phyloP scores from a whole-genome alignment of 2,888 invertebrate genomes.

The Branchipolynoe longqiensis region DNA sequence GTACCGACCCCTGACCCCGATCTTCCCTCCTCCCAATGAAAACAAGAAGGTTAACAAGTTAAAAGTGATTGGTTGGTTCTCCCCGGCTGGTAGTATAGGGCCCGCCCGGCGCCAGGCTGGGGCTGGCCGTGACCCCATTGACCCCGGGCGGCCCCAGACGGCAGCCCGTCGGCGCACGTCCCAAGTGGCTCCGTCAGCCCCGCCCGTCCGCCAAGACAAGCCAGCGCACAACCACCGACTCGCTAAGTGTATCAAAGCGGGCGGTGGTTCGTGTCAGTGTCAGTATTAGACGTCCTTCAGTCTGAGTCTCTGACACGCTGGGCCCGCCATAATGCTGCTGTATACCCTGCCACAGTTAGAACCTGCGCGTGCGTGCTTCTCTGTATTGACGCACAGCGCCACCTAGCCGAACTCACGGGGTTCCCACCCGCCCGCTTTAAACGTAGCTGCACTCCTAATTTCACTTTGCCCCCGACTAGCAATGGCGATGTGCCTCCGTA shows the following conservation, averaged over 20 bases:
- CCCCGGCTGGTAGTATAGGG: neutral
- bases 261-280: conserved; percentile 40
- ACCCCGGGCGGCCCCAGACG: conserved; percentile 33
- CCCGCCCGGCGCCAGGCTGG: conserved; percentile 21
- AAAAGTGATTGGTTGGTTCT: no score
- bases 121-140: conserved; percentile 35
- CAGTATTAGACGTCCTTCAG: conserved; percentile 36
- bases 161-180: conserved; percentile 4
- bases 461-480: conserved; percentile 21
- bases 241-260: conserved; percentile 26
- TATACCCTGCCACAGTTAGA: neutral
- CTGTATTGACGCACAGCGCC: neutral
- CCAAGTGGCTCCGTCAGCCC: conserved; percentile 42
- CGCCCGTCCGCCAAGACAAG: neutral
- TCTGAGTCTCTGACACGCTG: conserved; percentile 43
- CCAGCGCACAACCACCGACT: conserved; percentile 36
- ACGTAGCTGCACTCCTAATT: neutral
- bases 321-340: neutral
- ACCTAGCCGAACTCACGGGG: neutral
- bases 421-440: conserved; percentile 20
- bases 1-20: no score
- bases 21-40: no score
- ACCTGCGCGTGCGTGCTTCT: neutral
- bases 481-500: no score
- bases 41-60: no score